phyloP scores from a whole-genome alignment of 2,888 invertebrate species.

The Diaprepes abbreviatus region DNA sequence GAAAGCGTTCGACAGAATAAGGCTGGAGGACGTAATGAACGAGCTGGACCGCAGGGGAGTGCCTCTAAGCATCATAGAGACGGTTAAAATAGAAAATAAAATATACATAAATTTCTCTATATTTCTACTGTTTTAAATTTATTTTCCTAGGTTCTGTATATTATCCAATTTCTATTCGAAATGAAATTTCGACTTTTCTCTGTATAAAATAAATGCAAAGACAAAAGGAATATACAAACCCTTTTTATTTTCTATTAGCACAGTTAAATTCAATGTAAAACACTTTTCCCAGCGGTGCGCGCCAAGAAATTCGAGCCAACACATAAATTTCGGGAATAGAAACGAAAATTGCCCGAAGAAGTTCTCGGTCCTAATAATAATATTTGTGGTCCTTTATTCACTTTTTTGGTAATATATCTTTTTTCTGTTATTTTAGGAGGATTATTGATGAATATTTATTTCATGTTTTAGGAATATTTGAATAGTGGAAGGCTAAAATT shows the following conservation, averaged over 20 bases:
- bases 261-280: conserved; percentile 29
- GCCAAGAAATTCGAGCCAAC: conserved; percentile 29
- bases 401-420: conserved; percentile 5
- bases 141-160: no score
- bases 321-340: conserved; percentile 24
- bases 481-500: no score
- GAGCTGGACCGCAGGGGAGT: no score
- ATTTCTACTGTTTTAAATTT: no score
- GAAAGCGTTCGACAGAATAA: no score
- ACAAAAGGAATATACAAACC: conserved; percentile 6
- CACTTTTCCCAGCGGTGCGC: conserved; percentile 25
- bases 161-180: background rate
- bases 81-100: no score
- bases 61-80: no score
- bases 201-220: conserved; percentile 1
- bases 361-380: conserved; percentile 26
- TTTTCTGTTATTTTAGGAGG: conserved; percentile 3
- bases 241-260: conserved; percentile 32
- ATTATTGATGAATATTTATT: no score
- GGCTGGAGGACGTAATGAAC: no score
- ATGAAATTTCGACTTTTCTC: background rate
- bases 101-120: no score
- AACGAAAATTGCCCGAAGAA: conserved; percentile 25
- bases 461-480: no score
- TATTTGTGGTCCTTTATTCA: conserved; percentile 22